Base-by-base conservation (phyloP, 2,113 vertebrate genomes). In the Heterotis niloticus region DNA sequence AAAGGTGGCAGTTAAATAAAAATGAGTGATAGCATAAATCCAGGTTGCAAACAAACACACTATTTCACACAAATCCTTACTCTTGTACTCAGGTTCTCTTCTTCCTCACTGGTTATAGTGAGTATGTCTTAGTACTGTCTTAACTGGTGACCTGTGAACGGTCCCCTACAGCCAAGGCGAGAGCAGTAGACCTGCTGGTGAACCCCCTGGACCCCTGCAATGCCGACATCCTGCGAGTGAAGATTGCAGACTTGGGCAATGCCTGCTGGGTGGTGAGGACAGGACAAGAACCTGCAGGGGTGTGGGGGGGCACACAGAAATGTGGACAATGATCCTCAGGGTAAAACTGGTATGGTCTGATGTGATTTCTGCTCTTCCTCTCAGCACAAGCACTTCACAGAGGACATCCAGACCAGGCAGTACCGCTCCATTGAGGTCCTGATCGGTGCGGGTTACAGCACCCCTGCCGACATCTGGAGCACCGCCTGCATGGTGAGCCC, bases 361-460 rank as follows among this genome's bases (percentile, higher is more conserved):
- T 12, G 23, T 0, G 17, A 2, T 4, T 44, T 44, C 7, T 52
- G 80, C 77, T 91, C 59, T 85, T 86, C 83, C 10, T 44, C 20
- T n/a, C 89, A 99, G 98, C 98, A 99, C 88, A 99, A 99, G 84
- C 98, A 99, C 90, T 99, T 99, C 88, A 99, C 98, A 18, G 98
- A 99, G 89, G 98, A 99, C 86, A 99, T 99, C 90, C 97, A 99
- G 93, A 99, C 98, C 0, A 94, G 98, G 80, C 98, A 99, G 87
- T 99, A 99, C 78, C 94, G 98, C 77, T 96, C 97, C 84, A 96
- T 99, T 82, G 98, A 99, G 84, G 98, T 99, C 85, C 93, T 99
- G 84, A 99, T 99, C 88, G 98, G 98, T 88, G 96, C 97, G 0
- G 98, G 98, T 67, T 99, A 99, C 92, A 97, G 96, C 81, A 98